Conservation (phyloP, 1,140 invertebrate species). For the Acyrthosiphon pisum region DNA sequence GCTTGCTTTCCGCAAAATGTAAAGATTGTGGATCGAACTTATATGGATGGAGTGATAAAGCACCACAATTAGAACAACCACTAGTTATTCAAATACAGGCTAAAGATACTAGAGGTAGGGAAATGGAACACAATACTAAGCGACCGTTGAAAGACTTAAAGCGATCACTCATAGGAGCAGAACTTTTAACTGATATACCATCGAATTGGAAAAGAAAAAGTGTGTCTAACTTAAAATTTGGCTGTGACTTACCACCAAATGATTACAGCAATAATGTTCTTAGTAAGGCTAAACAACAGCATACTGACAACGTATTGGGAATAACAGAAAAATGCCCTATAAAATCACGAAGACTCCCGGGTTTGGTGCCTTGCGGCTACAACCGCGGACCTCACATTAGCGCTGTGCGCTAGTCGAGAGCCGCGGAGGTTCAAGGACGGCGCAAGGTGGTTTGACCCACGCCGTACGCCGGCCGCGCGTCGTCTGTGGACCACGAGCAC, state of each 20-base stretch:
- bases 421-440: too few relatives aligned
- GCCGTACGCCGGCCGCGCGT: too few relatives aligned
- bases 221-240: background rate
- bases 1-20: constrained; percentile 2
- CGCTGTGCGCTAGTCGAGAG: too few relatives aligned
- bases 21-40: background rate
- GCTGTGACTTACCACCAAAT: background rate
- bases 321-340: background rate
- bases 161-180: background rate
- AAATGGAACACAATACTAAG: background rate
- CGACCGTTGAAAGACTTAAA: background rate
- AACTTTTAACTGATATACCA: background rate
- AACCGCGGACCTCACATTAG: too few relatives aligned
- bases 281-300: background rate
- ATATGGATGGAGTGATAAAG: background rate
- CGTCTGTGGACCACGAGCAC: too few relatives aligned
- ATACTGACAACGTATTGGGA: background rate
- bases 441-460: too few relatives aligned
- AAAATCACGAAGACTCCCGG: too few relatives aligned
- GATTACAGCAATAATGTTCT: background rate
- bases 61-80: background rate
- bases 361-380: too few relatives aligned
- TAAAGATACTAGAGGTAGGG: background rate
- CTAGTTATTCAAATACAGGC: background rate
- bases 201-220: background rate